Conservation (phyloP, 2,888 invertebrate genomes). For the Ormia ochracea region DNA sequence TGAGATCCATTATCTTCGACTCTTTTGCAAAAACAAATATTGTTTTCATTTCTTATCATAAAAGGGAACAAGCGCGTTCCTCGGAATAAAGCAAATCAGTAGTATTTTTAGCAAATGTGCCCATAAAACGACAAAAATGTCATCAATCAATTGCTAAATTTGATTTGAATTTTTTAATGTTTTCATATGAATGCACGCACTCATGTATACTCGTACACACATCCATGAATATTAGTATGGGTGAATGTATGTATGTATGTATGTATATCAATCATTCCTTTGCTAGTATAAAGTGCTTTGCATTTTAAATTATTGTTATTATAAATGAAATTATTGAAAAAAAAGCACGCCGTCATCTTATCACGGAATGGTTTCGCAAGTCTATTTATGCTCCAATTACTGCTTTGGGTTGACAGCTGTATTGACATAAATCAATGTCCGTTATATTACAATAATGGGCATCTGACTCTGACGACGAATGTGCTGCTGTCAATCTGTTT, state of each 20-base stretch:
- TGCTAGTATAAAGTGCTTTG: conserved; percentile 25
- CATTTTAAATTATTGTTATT: conserved; percentile 16
- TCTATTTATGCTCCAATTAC: conserved; percentile 61
- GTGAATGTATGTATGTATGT: too few relatives aligned
- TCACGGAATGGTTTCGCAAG: conserved; percentile 42
- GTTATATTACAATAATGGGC: conserved; percentile 55
- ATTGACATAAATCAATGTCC: conserved; percentile 63
- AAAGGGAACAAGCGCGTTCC: conserved; percentile 29
- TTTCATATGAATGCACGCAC: too few relatives aligned
- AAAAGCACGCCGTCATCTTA: conserved; percentile 31
- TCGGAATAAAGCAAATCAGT: conserved; percentile 42
- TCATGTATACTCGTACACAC: too few relatives aligned
- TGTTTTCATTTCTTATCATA: neutral
- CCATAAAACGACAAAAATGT: conserved; percentile 22
- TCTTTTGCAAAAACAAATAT: conserved; percentile 33
- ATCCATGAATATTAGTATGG: too few relatives aligned
- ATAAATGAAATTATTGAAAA: neutral
- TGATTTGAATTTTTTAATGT: conserved; percentile 3
- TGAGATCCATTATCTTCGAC: conserved; percentile 1
- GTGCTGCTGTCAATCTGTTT: conserved; percentile 56
- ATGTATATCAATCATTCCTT: conserved; percentile 33
- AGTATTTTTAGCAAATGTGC: neutral
- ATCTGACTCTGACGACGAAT: conserved; percentile 29
- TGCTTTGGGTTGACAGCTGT: conserved; percentile 58
- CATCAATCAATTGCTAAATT: conserved; percentile 51